Evolutionary conservation across 2,113 vertebrate species (phyloP).

Genomic region (Rhea americana): DNA sequence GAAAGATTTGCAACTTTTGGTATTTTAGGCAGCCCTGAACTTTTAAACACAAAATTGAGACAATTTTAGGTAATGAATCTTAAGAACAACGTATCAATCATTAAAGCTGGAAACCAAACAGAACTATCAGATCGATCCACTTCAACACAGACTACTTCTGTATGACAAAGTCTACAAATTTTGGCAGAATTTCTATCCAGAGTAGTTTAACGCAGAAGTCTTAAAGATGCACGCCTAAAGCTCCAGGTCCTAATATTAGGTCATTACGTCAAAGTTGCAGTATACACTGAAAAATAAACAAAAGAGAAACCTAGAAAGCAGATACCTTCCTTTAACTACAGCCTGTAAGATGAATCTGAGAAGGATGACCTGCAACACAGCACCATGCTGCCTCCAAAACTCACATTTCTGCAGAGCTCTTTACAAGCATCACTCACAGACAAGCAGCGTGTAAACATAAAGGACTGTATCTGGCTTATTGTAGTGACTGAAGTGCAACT

Average conservation of each 20-base stretch:
- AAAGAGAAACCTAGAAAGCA: background rate
- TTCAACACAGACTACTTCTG: background rate
- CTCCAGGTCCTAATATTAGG: background rate
- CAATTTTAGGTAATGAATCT: background rate
- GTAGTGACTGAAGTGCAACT: background rate
- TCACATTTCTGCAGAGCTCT: background rate
- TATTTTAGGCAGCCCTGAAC: background rate
- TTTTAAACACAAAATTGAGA: background rate
- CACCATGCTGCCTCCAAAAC: background rate
- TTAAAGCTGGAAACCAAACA: background rate
- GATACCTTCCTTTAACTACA: background rate
- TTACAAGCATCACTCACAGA: background rate
- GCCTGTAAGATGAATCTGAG: background rate
- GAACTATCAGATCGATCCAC: background rate
- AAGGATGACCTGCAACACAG: background rate
- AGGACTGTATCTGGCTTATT: background rate
- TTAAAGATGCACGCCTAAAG: background rate
- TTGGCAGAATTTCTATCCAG: background rate
- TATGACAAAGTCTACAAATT: background rate
- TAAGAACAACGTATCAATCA: background rate
- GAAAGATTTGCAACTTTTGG: background rate
- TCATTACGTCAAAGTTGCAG: background rate
- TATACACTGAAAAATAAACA: background rate
- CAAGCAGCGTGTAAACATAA: background rate
- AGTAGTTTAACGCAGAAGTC: background rate